A percentile compares a stretch with the other conserved stretches of the same genome.
phyloP scores from a whole-genome alignment of 2,797 vertebrate genomes.

The Phoeniculus purpureus region DNA sequence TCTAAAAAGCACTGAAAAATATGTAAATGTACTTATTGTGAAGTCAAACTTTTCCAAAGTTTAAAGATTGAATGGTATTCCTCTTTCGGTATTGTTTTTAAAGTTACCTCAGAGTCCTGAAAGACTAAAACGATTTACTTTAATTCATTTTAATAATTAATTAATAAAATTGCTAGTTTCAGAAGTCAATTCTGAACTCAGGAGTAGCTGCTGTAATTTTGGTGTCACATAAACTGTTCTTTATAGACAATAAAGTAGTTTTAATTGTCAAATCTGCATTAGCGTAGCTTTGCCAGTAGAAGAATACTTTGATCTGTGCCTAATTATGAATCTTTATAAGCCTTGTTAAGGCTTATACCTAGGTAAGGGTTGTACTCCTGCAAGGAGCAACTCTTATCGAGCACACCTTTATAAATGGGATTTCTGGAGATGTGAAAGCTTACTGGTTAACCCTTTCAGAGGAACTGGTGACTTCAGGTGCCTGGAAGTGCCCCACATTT shows the following conservation, averaged over 20 bases:
- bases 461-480: background rate
- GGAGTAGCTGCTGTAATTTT: background rate
- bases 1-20: background rate
- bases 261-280: background rate
- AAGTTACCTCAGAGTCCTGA: background rate
- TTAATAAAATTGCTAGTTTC: slow-evolving; percentile 15
- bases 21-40: background rate
- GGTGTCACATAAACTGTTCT: background rate
- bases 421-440: background rate
- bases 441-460: background rate
- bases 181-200: slow-evolving; percentile 12
- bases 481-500: background rate
- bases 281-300: background rate
- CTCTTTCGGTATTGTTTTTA: background rate
- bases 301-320: background rate
- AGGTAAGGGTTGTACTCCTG: background rate
- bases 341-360: background rate
- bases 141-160: slow-evolving; percentile 34
- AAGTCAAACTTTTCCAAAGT: background rate
- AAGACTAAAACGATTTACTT: background rate
- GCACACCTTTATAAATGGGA: background rate
- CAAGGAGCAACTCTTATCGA: background rate
- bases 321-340: background rate
- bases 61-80: background rate
- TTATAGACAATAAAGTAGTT: background rate